A percentile compares a stretch with the other conserved stretches of the same genome.
Evolutionary conservation across 2,888 invertebrate genomes (phyloP).

Genomic region (Volucella bombylans): DNA sequence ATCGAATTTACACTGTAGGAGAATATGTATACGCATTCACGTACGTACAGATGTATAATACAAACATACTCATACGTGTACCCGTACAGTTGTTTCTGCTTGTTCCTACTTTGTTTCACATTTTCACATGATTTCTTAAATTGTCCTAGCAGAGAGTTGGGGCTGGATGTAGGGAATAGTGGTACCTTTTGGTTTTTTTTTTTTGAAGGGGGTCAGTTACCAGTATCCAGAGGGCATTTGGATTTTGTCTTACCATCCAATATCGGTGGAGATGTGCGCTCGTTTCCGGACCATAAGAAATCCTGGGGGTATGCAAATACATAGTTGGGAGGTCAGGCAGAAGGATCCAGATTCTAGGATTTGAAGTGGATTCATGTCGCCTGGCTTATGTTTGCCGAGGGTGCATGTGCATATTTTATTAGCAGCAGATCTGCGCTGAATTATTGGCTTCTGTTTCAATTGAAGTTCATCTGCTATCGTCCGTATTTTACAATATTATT

Average conservation of each 20-base stretch:
- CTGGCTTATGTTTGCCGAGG: background rate
- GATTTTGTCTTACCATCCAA: constrained; percentile 41
- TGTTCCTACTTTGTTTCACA: constrained; percentile 30
- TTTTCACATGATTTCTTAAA: constrained; percentile 2
- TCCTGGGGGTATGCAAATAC: constrained; percentile 58
- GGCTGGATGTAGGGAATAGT: background rate
- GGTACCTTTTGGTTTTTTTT: background rate
- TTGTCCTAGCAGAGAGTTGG: background rate
- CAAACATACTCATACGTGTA: no score
- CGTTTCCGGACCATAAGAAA: background rate
- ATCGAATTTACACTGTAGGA: background rate
- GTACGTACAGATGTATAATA: no score
- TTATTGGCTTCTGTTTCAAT: constrained; percentile 50
- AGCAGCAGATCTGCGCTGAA: constrained; percentile 35
- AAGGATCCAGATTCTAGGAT: constrained; percentile 14
- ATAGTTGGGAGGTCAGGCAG: constrained; percentile 45
- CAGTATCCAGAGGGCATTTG: constrained; percentile 37
- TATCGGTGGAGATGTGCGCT: constrained; percentile 14
- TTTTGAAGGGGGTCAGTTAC: background rate
- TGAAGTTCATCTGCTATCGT: constrained; percentile 14
- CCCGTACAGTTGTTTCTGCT: background rate
- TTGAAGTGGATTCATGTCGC: constrained; percentile 21
- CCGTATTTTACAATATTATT: no score
- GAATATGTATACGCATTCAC: no score
- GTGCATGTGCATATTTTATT: constrained; percentile 52